Evolutionary conservation across 2,888 invertebrate genomes (phyloP).

Genomic region (Platerodrilus igneus): DNA sequence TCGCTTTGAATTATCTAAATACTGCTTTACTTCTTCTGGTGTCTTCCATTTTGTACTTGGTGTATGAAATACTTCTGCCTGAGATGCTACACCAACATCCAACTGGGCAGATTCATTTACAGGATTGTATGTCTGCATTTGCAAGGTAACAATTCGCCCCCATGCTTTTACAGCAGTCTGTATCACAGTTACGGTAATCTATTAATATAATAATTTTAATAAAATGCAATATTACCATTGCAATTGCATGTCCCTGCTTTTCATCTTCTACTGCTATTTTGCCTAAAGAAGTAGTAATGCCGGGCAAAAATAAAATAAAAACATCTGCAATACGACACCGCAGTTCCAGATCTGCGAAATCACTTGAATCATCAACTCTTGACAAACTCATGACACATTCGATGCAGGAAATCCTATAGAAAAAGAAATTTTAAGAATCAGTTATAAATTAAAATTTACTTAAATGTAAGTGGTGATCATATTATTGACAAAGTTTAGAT

Average conservation of each 20-base stretch:
- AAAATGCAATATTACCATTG: too few relatives aligned
- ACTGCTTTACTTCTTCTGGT: conserved; percentile 40
- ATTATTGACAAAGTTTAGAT: too few relatives aligned
- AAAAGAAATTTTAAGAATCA: conserved; percentile 18
- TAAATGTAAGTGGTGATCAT: too few relatives aligned
- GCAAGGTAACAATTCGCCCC: conserved; percentile 47
- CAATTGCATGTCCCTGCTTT: conserved; percentile 59
- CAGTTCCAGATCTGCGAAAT: conserved; percentile 52
- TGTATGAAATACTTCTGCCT: conserved; percentile 4
- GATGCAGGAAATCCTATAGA: conserved; percentile 52
- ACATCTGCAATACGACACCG: conserved; percentile 54
- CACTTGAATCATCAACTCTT: conserved; percentile 54
- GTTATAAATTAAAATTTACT: conserved; percentile 9
- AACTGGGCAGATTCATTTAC: conserved; percentile 19
- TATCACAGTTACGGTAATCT: conserved; percentile 5
- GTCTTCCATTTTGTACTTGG: conserved; percentile 31
- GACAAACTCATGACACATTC: conserved; percentile 61
- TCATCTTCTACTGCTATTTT: conserved; percentile 55
- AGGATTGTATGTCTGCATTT: conserved; percentile 47
- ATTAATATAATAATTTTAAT: too few relatives aligned
- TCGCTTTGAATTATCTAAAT: conserved; percentile 44
- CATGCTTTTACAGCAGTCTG: conserved; percentile 48
- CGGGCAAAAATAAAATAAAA: conserved; percentile 61
- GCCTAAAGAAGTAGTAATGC: conserved; percentile 56
- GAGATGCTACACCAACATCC: too few relatives aligned